These are phyloP conservation scores for Leptonema lineaticorne DNA, from an alignment of 1,140 invertebrate species.

Conservation along the genomic window DNA sequence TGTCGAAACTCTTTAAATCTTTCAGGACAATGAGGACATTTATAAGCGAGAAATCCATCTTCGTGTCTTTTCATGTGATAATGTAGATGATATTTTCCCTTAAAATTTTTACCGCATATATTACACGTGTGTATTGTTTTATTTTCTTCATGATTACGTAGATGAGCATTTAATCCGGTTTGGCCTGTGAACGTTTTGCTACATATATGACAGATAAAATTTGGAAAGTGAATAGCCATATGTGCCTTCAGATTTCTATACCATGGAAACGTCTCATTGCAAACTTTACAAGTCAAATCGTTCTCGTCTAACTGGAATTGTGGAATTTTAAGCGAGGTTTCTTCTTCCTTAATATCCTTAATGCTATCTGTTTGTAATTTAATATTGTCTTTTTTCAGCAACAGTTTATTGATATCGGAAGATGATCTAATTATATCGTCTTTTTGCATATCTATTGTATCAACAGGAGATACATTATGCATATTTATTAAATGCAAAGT, in stretches of 20 bases:
- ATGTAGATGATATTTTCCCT: background rate
- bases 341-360: too few relatives aligned
- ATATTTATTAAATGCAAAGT: too few relatives aligned
- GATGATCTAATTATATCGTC: too few relatives aligned
- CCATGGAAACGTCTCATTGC: constrained; percentile 14
- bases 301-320: background rate
- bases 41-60: background rate
- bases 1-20: background rate
- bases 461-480: too few relatives aligned
- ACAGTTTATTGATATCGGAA: too few relatives aligned
- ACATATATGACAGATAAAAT: constrained; percentile 6
- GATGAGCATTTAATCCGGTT: background rate
- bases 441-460: too few relatives aligned
- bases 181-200: background rate
- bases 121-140: constrained; percentile 5
- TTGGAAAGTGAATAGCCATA: constrained; percentile 14
- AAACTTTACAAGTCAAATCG: constrained; percentile 5
- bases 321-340: too few relatives aligned
- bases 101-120: constrained; percentile 10
- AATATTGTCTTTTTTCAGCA: too few relatives aligned
- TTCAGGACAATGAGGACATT: constrained; percentile 15
- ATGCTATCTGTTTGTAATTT: too few relatives aligned
- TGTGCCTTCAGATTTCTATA: constrained; percentile 1
- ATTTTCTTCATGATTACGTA: background rate
- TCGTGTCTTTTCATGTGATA: background rate